Evolutionary conservation across 2,113 vertebrate species (phyloP), one percentile per base, ranked within the genome.

Genomic region (Tetraodon nigroviridis): DNA sequence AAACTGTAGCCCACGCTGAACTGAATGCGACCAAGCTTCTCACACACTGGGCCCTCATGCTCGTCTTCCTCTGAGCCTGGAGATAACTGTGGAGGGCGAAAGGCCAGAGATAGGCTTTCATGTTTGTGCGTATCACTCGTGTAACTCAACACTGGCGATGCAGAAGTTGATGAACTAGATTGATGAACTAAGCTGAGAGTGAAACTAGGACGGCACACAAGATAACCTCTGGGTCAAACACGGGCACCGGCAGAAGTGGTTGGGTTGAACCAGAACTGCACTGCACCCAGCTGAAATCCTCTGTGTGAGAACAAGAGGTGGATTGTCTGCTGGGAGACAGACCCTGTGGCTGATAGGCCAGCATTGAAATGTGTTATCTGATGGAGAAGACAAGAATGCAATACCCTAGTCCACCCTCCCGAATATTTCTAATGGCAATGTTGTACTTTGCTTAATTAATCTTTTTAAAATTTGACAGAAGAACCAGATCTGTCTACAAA

Each of bases 1-100:
- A 99, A 99, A 89, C 93, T 97, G 92, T 99, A 99, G 66, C 97
- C 97, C 0, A 99, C 94, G 2, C 95, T 98, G 87, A 99, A 99
- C 90, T 99, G 97, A 87, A 99, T 95, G 58, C 94, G 92, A 60
- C 97, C 97, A 73, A 99, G 90, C 79, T 96, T 98, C 89, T 98
- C 96, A 52, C 92, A 85, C 77, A 92, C 92, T 46, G 92, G 66
- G 55, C 93, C 94, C 44, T 99, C 97, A 0, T 97, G 95, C 2
- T 92, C 93, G 17, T 98, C 95, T 0, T 97, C 95, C 85, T 99
- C 96, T 0, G 96, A 98, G 65, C 96, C 95, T 0, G 97, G 97
- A 64, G 97, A 99, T 60, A 98, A 85, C 95, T 98, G 78, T 64
- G 12, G 74, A 47, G 62, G 0, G 49, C 32, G n/a, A 42, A 51